Percentiles rank a stretch among this genome's conserved stretches.
phyloP scores from a whole-genome alignment of 2,113 vertebrate genomes.

The Kryptolebias marmoratus region DNA sequence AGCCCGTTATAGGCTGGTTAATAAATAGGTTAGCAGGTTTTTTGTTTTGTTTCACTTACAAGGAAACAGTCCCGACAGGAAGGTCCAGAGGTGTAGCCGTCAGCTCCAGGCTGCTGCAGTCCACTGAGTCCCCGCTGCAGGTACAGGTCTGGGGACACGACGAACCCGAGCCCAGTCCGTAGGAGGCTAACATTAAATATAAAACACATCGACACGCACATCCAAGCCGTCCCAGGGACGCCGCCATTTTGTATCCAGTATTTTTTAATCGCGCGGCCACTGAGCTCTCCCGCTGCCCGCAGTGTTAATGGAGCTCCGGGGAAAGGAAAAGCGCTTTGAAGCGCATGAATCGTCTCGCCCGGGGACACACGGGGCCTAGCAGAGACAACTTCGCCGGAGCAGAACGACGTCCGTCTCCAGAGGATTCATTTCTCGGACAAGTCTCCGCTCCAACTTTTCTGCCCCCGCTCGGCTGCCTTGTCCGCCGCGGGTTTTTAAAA shows the following conservation, averaged over 20 bases:
- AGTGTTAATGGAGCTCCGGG: slow-evolving; percentile 45
- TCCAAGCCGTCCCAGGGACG: slow-evolving; percentile 81
- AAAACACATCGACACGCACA: slow-evolving; percentile 68
- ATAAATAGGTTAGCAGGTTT: slow-evolving; percentile 48
- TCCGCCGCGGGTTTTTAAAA: slow-evolving; percentile 59
- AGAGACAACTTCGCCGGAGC: background rate
- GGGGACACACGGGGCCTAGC: background rate
- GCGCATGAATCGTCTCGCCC: slow-evolving; percentile 35
- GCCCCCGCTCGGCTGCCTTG: slow-evolving; percentile 27
- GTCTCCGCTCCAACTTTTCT: slow-evolving; percentile 67
- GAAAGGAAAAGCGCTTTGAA: slow-evolving; percentile 9
- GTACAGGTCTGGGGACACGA: slow-evolving; percentile 85
- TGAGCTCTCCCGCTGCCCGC: slow-evolving; percentile 67
- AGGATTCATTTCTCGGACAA: slow-evolving; percentile 51
- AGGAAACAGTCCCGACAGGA: slow-evolving; percentile 85
- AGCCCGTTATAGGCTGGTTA: slow-evolving; percentile 52
- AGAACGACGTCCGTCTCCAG: slow-evolving; percentile 28
- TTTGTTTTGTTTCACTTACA: slow-evolving; percentile 84
- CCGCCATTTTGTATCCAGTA: slow-evolving; percentile 94
- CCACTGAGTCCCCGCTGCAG: slow-evolving; percentile 83
- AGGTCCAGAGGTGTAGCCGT: slow-evolving; percentile 82
- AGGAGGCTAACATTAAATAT: slow-evolving; percentile 62
- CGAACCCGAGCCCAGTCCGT: slow-evolving; percentile 54
- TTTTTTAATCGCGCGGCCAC: slow-evolving; percentile 69
- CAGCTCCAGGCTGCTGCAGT: slow-evolving; percentile 85